Evolutionary conservation across 2,113 vertebrate genomes (phyloP), one percentile per base, ranked within the genome.

Genomic region (Trochalopteron elliotii): DNA sequence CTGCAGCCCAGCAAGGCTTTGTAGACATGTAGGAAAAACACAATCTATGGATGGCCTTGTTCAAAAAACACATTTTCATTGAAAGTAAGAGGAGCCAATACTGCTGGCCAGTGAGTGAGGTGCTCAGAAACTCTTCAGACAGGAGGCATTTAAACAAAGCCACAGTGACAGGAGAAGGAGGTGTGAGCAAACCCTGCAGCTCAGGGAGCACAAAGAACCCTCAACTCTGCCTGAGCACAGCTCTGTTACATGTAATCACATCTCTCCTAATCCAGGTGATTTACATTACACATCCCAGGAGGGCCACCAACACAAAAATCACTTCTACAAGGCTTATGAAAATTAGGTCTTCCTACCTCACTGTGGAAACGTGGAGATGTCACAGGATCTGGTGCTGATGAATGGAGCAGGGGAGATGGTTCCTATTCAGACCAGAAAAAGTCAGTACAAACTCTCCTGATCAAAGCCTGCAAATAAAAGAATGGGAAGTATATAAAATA

Each of bases 311-410:
- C 71, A 85, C 72, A 65, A 83, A 80, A 78, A 50, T 20, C 42
- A 77, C 27, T 79, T 65, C 75, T 64, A 22, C 45, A 27, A 63
- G 63, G 50, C 40, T 78, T 57, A 67, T 27, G 33, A 74, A 86
- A 83, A 93, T 81, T 13, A 89, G 74, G 81, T 42, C 39, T 72
- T 83, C 98, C 94, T 96, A 98, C 97, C 96, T 97, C 77, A 24
- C 71, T 21, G 60, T 24, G 78, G 64, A 22, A 75, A 16, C 0
- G 15, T 6, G 31, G 74, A 57, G 77, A 28, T 3, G 78, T 28
- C 3, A 0, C 60, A 52, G 67, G 90, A 55, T 14, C 40, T 31
- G 52, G 61, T 2, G 13, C 37, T 22, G 22, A 23, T 1, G 39
- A 69, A 5, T 3, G 65, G 2, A 84, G 65, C 8, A 70, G 78